phyloP scores from a whole-genome alignment of 2,888 invertebrate species.

The Cepaea hortensis region DNA sequence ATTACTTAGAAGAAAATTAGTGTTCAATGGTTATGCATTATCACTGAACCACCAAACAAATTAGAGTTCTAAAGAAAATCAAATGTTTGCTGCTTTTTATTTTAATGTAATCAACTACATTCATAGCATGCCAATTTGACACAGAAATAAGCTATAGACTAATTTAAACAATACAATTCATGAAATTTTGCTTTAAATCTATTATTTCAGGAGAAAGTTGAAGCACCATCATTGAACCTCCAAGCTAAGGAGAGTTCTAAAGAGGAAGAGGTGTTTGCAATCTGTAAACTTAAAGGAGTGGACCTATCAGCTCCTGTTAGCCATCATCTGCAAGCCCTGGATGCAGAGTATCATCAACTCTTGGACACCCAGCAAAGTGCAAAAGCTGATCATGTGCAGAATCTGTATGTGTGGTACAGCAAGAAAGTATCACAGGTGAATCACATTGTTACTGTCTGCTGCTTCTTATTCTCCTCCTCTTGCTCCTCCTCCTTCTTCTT shows the following conservation, averaged over 20 bases:
- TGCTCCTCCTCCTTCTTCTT: background rate
- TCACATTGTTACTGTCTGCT: background rate
- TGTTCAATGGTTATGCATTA: no score
- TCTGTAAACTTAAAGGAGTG: slow-evolving; percentile 73
- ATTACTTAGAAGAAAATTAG: no score
- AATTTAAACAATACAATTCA: no score
- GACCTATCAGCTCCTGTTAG: slow-evolving; percentile 68
- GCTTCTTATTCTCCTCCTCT: background rate
- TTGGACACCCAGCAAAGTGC: slow-evolving; percentile 68
- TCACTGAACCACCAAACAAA: no score
- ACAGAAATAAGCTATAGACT: no score
- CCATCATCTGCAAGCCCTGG: slow-evolving; percentile 74
- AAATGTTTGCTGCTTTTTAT: no score
- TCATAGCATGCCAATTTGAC: no score
- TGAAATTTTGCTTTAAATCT: background rate
- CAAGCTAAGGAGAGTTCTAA: slow-evolving; percentile 74
- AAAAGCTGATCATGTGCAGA: slow-evolving; percentile 74
- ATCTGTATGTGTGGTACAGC: slow-evolving; percentile 74
- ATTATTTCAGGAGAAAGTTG: slow-evolving; percentile 56
- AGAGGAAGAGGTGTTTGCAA: slow-evolving; percentile 74
- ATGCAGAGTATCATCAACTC: slow-evolving; percentile 74
- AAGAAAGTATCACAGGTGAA: slow-evolving; percentile 74
- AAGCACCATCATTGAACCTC: slow-evolving; percentile 64
- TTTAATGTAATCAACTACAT: no score
- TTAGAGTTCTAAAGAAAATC: no score